Base-by-base conservation (phyloP, 2,797 vertebrate species). In the Australoheros facetus region DNA sequence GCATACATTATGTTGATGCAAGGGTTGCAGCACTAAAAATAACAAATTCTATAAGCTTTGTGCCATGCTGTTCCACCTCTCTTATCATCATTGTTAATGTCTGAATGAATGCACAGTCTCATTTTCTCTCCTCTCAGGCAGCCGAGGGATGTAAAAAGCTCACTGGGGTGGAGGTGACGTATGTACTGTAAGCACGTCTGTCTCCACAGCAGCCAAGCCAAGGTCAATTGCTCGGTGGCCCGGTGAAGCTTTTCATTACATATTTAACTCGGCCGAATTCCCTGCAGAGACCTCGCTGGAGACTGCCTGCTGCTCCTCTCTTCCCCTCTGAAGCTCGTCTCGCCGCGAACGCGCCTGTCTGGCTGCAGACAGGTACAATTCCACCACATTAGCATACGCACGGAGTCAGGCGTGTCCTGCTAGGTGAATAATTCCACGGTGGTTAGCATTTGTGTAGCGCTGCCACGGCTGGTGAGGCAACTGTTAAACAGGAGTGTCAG, bases 221-320 rank as follows among this genome's bases (percentile, higher is more conserved):
- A 93, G 90, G 92, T 94, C 89, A 91, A 91, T 82, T 64, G 66
- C 86, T 85, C 79, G 32, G 74, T 74, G 86, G 83, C 88, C 82
- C 39, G 26, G 53, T 11, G 70, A 84, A 78, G 89, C 86, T 87
- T 87, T 89, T 86, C 79, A 88, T 92, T 89, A 88, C 86, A 82
- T 85, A 87, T 83, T 88, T 87, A 91, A 91, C 83, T 84, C 85
- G 0, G n/a, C 76, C 77, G 62, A 83, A 89, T 80, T 86, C 87
- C 90, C 89, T 4, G 75, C 86, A 81, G 86, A 85, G 80, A 79
- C 56, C 59, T 62, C 5, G 12, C 73, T 5, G 30, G 59, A 81
- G 75, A 64, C 75, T 9, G 66, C 74, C 78, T 17, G 70, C 83
- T 48, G 42, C 84, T 71, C 13, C 71, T 8, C 5, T 70, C 23